Base-by-base conservation (phyloP, 23 tunicate species). In the Botrylloides violaceus region DNA sequence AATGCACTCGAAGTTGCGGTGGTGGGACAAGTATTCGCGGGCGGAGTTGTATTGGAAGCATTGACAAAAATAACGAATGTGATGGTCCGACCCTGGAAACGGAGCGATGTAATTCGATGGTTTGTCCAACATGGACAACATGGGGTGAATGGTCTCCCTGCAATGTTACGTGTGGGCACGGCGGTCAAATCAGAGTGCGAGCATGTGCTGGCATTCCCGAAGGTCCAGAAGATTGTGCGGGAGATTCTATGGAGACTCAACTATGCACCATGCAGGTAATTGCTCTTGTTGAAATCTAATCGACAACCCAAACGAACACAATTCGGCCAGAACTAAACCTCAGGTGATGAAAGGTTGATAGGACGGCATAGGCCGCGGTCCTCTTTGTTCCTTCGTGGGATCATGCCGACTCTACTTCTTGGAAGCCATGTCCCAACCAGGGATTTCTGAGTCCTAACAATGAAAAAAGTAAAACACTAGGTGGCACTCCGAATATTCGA, bases 81-180 rank as follows among this genome's bases (percentile, higher is more conserved):
- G 32, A 1, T 3, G 88, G 88, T 39, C 7, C 61, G 3, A 18
- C 60, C 7, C 21, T 29, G 4, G 70, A 82, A 55, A 33, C 32
- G 2, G 70, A 57, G 34, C 36, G 15, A 24, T 82, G 88, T 56
- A 66, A 34, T 68, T n/a, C n/a, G 33, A 25, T 27, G 4, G 35
- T 63, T 25, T 27, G 35, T 65, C 23, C 72, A 22, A 21, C 61
- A 2, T 92, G 98, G 98, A 21, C 59, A 1, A 61, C 71, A 12
- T 92, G 94, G 94, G 75, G 80, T 12, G 77, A 39, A 27, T 85
- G 85, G 80, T 18, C 80, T 23, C 35, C 18, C 1, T 92, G 98
- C 58, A 32, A 23, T 32, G 80, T 33, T 15, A 60, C 79, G 2
- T 92, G 98, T 50, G 98, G 86, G 3, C 82, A 74, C n/a, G 92